A percentile compares a stretch with the other conserved stretches of the same genome.
Conservation (phyloP, 2,797 vertebrate genomes). For the Otolemur crassicaudatus region DNA sequence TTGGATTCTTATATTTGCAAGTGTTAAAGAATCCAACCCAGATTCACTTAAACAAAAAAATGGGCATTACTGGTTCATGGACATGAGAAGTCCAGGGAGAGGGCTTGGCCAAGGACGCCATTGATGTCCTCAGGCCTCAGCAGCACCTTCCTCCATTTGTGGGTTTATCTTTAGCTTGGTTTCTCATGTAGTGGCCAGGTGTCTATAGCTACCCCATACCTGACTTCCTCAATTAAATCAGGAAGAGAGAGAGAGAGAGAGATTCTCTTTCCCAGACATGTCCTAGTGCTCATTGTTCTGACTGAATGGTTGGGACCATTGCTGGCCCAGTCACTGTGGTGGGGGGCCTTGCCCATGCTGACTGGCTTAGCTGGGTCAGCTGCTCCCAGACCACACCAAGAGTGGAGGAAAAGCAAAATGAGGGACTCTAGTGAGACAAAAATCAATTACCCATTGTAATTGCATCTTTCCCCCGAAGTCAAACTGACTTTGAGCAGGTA, state of each 20-base stretch:
- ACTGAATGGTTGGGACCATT: no score
- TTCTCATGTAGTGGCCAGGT: neutral
- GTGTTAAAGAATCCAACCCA: neutral
- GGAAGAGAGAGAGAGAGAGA: neutral
- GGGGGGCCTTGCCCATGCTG: neutral
- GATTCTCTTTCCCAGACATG: neutral
- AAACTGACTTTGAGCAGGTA: neutral
- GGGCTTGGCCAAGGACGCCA: no score
- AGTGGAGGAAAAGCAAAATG: neutral
- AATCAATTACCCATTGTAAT: neutral
- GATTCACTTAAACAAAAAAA: neutral
- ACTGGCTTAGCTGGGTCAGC: neutral
- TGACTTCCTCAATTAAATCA: neutral
- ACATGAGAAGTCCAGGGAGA: neutral
- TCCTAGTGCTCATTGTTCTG: neutral
- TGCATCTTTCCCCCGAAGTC: neutral
- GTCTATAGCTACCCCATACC: neutral
- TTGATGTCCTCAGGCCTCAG: neutral
- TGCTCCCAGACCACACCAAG: neutral
- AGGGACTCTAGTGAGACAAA: neutral
- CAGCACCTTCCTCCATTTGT: neutral
- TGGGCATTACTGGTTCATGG: neutral
- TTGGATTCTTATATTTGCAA: neutral
- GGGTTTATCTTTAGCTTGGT: neutral
- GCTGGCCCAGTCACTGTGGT: neutral